Evolutionary conservation across 1,140 invertebrate species (phyloP).

Genomic region (Cherax quadricarinatus): DNA sequence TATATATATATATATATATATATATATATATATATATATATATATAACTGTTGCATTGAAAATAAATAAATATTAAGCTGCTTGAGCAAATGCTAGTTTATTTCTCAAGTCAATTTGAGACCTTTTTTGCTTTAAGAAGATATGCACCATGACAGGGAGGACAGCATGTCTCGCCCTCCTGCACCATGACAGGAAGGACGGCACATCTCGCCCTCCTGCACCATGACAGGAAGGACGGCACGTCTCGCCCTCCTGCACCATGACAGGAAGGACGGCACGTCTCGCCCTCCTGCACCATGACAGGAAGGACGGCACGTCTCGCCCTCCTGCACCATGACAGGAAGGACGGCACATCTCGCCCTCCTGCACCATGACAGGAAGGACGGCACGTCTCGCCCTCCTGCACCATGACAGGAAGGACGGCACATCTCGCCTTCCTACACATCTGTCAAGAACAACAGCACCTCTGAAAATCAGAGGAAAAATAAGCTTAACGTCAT

Average conservation of each 20-base stretch:
- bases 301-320: neutral
- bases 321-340: neutral
- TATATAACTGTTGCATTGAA: constrained; percentile 30
- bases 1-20: neutral
- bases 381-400: no score
- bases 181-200: neutral
- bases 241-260: neutral
- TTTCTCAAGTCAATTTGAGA: constrained; percentile 36
- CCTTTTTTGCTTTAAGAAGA: constrained; percentile 43
- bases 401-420: no score
- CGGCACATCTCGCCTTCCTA: no score
- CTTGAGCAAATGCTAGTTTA: constrained; percentile 43
- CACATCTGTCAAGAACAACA: neutral
- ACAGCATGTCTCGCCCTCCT: no score
- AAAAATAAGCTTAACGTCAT: constrained; percentile 37
- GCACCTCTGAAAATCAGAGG: constrained; percentile 64
- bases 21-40: neutral
- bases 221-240: neutral
- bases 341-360: neutral
- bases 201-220: no score
- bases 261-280: neutral
- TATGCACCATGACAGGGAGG: constrained; percentile 1
- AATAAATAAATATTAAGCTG: constrained; percentile 58
- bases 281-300: neutral
- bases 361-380: no score